phyloP scores from a whole-genome alignment of 2,888 invertebrate species.

The Acanthosoma haemorrhoidale region DNA sequence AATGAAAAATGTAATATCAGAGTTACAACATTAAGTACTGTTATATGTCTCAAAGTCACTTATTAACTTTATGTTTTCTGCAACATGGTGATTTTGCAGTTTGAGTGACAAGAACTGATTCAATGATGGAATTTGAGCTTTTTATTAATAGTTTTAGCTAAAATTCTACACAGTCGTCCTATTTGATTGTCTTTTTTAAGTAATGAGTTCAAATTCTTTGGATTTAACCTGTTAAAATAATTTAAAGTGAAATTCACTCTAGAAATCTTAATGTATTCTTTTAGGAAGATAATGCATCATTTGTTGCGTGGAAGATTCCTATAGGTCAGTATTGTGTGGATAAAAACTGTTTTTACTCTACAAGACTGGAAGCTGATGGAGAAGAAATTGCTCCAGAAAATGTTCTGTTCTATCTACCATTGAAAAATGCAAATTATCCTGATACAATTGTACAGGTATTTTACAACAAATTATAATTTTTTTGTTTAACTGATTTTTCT shows the following conservation, averaged over 20 bases:
- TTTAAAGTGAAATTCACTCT: not conserved
- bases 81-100: too few species aligned
- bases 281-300: not conserved
- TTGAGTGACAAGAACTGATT: too few species aligned
- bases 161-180: too few species aligned
- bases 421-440: conserved; percentile 48
- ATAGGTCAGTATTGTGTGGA: not conserved
- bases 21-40: too few species aligned
- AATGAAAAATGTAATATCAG: too few species aligned
- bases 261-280: not conserved
- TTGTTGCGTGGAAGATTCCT: not conserved
- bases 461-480: too few species aligned
- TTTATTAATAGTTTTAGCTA: too few species aligned
- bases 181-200: not conserved
- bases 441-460: conserved; percentile 37
- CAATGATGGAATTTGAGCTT: too few species aligned
- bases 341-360: conserved; percentile 32
- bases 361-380: not conserved
- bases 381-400: conserved; percentile 52
- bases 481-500: too few species aligned
- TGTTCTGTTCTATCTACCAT: conserved; percentile 58
- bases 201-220: not conserved
- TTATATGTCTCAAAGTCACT: too few species aligned
- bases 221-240: not conserved
- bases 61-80: too few species aligned